Evolutionary conservation across 2,888 invertebrate genomes (phyloP).

Genomic region (Amphipoea oculea): DNA sequence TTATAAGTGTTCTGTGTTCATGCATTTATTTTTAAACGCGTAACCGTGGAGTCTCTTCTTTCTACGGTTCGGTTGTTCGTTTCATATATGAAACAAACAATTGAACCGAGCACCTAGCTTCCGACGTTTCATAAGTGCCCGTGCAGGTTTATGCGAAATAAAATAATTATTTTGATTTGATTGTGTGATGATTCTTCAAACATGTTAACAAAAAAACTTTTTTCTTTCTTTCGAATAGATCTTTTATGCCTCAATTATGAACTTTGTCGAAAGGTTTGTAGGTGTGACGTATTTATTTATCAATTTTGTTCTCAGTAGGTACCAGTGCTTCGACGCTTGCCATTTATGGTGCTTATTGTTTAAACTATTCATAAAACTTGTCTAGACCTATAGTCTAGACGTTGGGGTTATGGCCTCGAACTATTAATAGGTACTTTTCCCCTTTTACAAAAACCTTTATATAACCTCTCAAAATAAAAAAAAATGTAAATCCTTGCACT

Average conservation of each 20-base stretch:
- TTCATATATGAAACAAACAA: too few species aligned
- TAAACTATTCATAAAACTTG: background rate
- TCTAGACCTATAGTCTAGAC: background rate
- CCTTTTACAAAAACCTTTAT: background rate
- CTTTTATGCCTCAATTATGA: background rate
- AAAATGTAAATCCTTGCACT: background rate
- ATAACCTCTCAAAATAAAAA: background rate
- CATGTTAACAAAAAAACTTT: background rate
- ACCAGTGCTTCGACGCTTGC: background rate
- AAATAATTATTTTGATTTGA: background rate
- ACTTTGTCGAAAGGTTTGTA: background rate
- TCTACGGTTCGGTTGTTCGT: too few species aligned
- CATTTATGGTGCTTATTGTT: slow-evolving; percentile 5
- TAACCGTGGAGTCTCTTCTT: background rate
- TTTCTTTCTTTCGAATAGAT: background rate
- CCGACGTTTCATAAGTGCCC: too few species aligned
- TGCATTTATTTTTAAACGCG: background rate
- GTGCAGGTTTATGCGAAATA: background rate
- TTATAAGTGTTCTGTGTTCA: background rate
- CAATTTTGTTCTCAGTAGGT: background rate
- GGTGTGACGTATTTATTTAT: background rate
- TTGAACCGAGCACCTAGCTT: too few species aligned
- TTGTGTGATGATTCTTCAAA: background rate
- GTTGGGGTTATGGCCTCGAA: background rate
- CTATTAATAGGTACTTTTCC: background rate